phyloP scores from a whole-genome alignment of 2,113 vertebrate species.

The Pygoscelis antarcticus region DNA sequence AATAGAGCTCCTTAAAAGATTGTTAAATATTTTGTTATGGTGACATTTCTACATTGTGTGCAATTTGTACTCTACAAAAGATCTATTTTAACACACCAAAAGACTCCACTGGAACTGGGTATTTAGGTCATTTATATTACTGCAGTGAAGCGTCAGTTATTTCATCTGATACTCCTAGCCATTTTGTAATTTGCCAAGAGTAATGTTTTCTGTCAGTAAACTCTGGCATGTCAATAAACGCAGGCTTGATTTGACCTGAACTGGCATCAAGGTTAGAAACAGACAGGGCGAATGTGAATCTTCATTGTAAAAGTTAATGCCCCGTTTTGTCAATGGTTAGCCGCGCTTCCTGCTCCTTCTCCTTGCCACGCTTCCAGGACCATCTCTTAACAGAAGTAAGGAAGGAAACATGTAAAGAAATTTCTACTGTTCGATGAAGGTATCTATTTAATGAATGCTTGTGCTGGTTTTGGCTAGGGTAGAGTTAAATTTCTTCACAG shows the following conservation, averaged over 20 bases:
- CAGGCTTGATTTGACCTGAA: constrained; percentile 46
- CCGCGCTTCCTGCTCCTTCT: background rate
- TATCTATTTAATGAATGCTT: background rate
- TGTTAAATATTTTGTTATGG: background rate
- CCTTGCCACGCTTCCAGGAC: background rate
- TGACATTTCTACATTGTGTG: background rate
- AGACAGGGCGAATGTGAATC: background rate
- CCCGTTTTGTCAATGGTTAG: background rate
- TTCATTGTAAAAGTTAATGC: background rate
- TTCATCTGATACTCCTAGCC: constrained; percentile 14
- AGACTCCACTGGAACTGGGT: constrained; percentile 41
- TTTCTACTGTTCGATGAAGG: background rate
- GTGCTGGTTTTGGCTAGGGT: no score
- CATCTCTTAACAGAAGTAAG: background rate
- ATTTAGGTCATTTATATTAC: constrained; percentile 61
- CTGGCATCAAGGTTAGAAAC: constrained; percentile 42
- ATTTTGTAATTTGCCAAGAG: constrained; percentile 1
- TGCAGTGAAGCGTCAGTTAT: constrained; percentile 57
- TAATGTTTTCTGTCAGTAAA: constrained; percentile 49
- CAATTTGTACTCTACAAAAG: background rate
- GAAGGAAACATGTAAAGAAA: background rate
- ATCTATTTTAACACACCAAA: constrained; percentile 4
- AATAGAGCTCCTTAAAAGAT: background rate
- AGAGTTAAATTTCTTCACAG: no score
- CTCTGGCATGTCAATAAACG: background rate